Base-by-base conservation (phyloP, 1,140 invertebrate genomes). In the Harpegnathos saltator region DNA sequence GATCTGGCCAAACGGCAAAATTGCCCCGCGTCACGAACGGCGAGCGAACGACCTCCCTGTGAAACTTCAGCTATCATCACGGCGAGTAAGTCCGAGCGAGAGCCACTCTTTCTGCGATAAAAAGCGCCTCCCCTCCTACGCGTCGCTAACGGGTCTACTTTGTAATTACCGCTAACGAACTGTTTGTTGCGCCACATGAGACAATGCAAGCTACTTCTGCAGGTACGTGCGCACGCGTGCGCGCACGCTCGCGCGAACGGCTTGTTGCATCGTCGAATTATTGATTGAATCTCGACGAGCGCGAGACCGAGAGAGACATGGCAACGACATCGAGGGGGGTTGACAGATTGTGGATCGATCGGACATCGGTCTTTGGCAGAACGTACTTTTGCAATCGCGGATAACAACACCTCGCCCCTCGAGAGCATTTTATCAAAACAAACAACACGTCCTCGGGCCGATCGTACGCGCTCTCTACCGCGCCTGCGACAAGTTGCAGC, bases 81-180 rank as follows among this genome's bases (percentile, higher is more conserved):
- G n/a, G n/a, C n/a, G n/a, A n/a, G n/a, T n/a, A n/a, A n/a, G 15
- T 11, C n/a, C 14, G 22, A 48, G 15, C 54, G 17, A 14, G 29
- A 22, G n/a, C 59, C 22, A 33, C 17, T 50, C 33, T n/a, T n/a
- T 58, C 26, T 14, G 24, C 17, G 33, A 29, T 24, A 74, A 61
- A 33, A 19, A 1, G 78, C 58, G 54, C 66, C 62, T 44, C 69
- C 66, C 65, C 85, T 85, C 73, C 61, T 69, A 85, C 65, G 68
- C 66, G 48, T 50, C 59, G 19, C 83, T 89, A 89, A 89, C 87
- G 87, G 87, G 78, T 88, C 78, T 22, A 29, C 73, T 68, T 71
- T 66, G 72, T 89, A 89, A 89, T 89, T 89, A 88, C 83, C 58
- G 73, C 85, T 89, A 89, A 89, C 87, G 86, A 89, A 89, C 88